Conservation (phyloP, 2,113 vertebrate species). For the Catharus bicknelli region DNA sequence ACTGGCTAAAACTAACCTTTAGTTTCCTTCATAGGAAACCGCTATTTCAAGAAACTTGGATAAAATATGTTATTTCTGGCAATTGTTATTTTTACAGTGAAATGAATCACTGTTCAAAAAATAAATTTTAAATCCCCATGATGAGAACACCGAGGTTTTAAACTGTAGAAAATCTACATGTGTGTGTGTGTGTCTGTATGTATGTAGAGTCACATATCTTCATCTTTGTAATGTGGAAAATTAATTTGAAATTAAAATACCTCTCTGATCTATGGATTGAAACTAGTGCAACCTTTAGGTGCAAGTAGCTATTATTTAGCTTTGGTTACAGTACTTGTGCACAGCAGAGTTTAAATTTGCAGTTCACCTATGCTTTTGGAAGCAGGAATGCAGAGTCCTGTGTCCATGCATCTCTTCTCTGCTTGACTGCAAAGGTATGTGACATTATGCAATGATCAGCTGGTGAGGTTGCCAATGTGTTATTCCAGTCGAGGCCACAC, state of each 20-base stretch:
- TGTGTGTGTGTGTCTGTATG: too few species aligned
- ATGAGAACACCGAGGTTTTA: background rate
- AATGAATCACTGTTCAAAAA: background rate
- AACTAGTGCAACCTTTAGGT: background rate
- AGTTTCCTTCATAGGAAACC: background rate
- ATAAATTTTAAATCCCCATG: background rate
- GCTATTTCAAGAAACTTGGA: slow-evolving; percentile 26
- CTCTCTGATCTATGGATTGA: background rate
- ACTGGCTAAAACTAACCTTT: slow-evolving; percentile 27
- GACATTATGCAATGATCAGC: background rate
- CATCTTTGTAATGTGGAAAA: background rate
- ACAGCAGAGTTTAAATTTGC: background rate
- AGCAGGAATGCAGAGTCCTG: background rate
- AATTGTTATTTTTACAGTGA: background rate
- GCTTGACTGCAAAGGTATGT: background rate
- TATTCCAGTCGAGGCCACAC: background rate
- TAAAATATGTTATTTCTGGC: slow-evolving; percentile 34
- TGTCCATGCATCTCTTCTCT: background rate
- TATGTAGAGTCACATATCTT: background rate
- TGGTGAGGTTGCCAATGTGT: background rate
- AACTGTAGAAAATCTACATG: background rate
- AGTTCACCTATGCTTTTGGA: background rate
- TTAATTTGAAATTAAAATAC: background rate
- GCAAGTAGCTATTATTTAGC: background rate
- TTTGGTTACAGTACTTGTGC: background rate